These are phyloP conservation scores for Drosophila neotestacea DNA, from an alignment of 2,888 invertebrate genomes.

Conservation along the genomic window DNA sequence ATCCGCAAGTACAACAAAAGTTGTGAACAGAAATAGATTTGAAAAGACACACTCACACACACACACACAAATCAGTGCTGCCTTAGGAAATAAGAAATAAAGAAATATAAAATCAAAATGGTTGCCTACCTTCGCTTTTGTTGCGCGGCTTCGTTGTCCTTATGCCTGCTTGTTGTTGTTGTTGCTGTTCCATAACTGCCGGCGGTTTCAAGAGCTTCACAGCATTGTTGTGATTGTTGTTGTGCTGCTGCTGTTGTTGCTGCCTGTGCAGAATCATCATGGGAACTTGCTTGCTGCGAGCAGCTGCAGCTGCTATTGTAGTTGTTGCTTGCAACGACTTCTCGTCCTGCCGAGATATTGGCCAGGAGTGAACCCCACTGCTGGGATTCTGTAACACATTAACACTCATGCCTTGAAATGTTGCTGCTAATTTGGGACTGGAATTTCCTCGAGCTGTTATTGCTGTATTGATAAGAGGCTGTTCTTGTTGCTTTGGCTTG, in stretches of 20 bases:
- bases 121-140: slow-evolving; percentile 75
- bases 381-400: slow-evolving; percentile 39
- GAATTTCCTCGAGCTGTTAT: slow-evolving; percentile 36
- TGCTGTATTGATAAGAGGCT: slow-evolving; percentile 7
- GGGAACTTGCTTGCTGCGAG: slow-evolving; percentile 22
- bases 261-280: slow-evolving; percentile 9
- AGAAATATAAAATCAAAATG: slow-evolving; percentile 37
- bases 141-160: slow-evolving; percentile 67
- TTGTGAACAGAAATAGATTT: slow-evolving; percentile 60
- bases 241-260: slow-evolving; percentile 15
- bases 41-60: slow-evolving; percentile 15
- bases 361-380: slow-evolving; percentile 48
- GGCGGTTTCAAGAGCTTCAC: slow-evolving; percentile 24
- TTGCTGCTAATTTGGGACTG: slow-evolving; percentile 46
- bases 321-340: slow-evolving; percentile 13
- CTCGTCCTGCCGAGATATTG: slow-evolving; percentile 28
- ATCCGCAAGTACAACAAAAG: slow-evolving; percentile 24
- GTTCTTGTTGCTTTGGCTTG: slow-evolving; percentile 13
- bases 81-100: slow-evolving; percentile 18
- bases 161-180: slow-evolving; percentile 19
- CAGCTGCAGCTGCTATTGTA: slow-evolving; percentile 5
- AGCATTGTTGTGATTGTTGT: slow-evolving; percentile 22
- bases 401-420: slow-evolving; percentile 46
- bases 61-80: slow-evolving; percentile 11
- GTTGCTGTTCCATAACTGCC: slow-evolving; percentile 18